A percentile compares a stretch with the other conserved stretches of the same genome.
Evolutionary conservation across 37 sponge, comb jelly and placozoan species (phyloP).

Genomic region (Amphimedon queenslandica): DNA sequence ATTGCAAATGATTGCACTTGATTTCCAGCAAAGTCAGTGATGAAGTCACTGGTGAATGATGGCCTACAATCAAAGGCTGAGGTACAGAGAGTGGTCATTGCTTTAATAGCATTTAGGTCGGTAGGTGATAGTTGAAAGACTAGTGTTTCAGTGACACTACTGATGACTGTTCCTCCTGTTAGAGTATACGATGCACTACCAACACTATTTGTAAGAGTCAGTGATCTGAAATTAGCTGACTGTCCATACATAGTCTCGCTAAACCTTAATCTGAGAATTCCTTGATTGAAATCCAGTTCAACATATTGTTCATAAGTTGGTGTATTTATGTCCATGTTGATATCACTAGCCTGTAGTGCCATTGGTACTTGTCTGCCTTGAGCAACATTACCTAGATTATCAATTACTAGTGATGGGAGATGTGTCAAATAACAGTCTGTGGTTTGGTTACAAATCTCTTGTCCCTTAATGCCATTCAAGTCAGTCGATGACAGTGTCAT

Average conservation of each 20-base stretch:
- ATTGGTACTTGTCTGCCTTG: constrained; percentile 30
- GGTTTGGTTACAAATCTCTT: constrained; percentile 68
- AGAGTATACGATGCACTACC: constrained; percentile 12
- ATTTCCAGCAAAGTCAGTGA: constrained; percentile 91
- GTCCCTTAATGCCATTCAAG: constrained; percentile 78
- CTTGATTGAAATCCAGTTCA: constrained; percentile 65
- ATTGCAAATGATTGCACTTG: constrained; percentile 30
- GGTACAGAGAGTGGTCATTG: constrained; percentile 33
- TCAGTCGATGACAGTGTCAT: constrained; percentile 55
- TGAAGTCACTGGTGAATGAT: constrained; percentile 33
- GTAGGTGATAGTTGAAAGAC: constrained; percentile 29
- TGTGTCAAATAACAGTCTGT: constrained; percentile 73
- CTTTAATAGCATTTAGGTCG: constrained; percentile 76
- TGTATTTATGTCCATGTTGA: constrained; percentile 62
- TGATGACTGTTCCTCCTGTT: constrained; percentile 50
- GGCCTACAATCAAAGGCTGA: constrained; percentile 38
- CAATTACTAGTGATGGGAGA: constrained; percentile 37
- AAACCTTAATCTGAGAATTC: constrained; percentile 65
- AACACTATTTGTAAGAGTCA: constrained; percentile 20
- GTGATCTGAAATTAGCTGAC: constrained; percentile 54
- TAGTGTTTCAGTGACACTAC: constrained; percentile 49
- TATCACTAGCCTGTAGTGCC: constrained; percentile 56
- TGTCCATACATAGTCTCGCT: constrained; percentile 83
- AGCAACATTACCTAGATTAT: constrained; percentile 54
- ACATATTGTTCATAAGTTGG: constrained; percentile 50